phyloP scores from a whole-genome alignment of 2,113 vertebrate species.

The Macrotis lagotis region DNA sequence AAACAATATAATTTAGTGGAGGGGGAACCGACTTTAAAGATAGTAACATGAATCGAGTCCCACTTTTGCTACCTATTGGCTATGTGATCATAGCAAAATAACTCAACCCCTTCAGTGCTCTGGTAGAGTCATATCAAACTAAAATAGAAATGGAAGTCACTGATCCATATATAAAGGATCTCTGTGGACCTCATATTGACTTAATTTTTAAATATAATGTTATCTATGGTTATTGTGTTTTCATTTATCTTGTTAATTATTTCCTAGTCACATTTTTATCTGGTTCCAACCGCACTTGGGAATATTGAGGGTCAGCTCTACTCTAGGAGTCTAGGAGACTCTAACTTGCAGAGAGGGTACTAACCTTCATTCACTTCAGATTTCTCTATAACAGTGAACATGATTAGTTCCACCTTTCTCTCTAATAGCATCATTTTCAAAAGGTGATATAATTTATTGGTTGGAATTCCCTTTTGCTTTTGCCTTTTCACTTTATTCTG shows the following conservation, averaged over 20 bases:
- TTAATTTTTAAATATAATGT: background rate
- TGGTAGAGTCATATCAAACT: background rate
- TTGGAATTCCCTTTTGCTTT: background rate
- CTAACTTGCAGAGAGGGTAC: background rate
- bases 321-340: background rate
- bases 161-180: background rate
- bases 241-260: background rate
- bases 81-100: background rate
- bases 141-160: background rate
- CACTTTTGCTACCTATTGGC: background rate
- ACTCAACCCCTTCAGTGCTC: background rate
- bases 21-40: background rate
- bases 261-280: background rate
- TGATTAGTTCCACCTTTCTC: background rate
- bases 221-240: background rate
- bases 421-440: background rate
- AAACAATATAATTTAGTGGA: background rate
- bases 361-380: background rate
- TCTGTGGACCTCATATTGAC: background rate
- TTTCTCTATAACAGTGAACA: background rate
- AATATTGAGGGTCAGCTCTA: background rate
- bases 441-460: background rate
- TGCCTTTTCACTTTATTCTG: background rate
- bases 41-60: background rate
- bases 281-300: background rate